phyloP scores from a whole-genome alignment of 2,888 invertebrate genomes.

The Fragum sueziense region DNA sequence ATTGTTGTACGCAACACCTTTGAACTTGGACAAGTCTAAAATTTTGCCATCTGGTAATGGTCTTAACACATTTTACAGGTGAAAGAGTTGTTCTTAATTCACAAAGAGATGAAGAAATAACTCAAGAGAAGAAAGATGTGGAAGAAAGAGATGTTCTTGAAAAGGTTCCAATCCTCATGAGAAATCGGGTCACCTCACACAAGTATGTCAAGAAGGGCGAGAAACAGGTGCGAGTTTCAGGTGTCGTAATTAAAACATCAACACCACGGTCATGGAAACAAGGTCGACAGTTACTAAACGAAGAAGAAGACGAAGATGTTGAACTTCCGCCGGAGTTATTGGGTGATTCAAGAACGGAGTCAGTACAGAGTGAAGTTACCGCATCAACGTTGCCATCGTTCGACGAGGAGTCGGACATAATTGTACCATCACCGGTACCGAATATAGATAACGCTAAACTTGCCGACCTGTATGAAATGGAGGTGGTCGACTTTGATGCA shows the following conservation, averaged over 20 bases:
- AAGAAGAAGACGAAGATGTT: conserved; percentile 4
- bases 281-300: background rate
- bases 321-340: background rate
- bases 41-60: too few species aligned
- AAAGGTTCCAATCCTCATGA: background rate
- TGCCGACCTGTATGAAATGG: conserved; percentile 5
- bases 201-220: conserved; percentile 9
- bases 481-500: conserved; percentile 14
- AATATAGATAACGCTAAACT: background rate
- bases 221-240: conserved; percentile 1
- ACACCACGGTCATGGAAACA: conserved; percentile 10
- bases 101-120: conserved; percentile 6
- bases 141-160: background rate
- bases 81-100: conserved; percentile 3
- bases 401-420: background rate
- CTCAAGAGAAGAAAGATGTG: background rate
- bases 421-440: conserved; percentile 9
- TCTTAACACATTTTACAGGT: too few species aligned
- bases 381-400: background rate
- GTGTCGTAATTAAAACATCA: background rate
- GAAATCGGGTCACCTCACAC: conserved; percentile 12
- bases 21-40: too few species aligned
- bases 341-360: background rate
- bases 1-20: too few species aligned
- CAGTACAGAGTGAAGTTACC: background rate